Evolutionary conservation across 2,113 vertebrate species (phyloP), one percentile per base, ranked within the genome.

Genomic region (Oryzias curvinotus): DNA sequence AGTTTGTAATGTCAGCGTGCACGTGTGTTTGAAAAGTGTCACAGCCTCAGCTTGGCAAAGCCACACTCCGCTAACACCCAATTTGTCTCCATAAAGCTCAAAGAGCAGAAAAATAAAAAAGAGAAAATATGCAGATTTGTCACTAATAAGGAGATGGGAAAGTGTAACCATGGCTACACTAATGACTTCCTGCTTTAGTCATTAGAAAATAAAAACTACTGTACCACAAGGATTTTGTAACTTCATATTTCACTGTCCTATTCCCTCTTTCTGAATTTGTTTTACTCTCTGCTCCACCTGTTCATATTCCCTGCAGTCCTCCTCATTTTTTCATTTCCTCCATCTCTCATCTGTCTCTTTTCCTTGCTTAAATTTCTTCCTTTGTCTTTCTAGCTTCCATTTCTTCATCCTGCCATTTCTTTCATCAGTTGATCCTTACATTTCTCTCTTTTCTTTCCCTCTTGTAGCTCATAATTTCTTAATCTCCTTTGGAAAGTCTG

Each of bases 51-150:
- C 47, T 42, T 17, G 1, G 41, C 50, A 46, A 51, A 47, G 80
- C 36, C 46, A 71, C 81, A 48, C 68, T 72, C 46, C 3, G 15
- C 67, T 63, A 76, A 77, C 65, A 66, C 57, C 72, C 77, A 84
- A 80, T 85, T 83, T 86, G 80, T 86, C 74, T 77, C 57, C 57
- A 85, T 81, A 45, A 87, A 71, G 30, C 79, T 85, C 73, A 84
- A 75, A 83, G 81, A 84, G 83, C 79, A 71, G 71, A 85, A 17
- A 55, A 75, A 65, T 62, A 74, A 71, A 71, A 23, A 65, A 52
- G 56, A 53, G 71, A 21, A 43, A 53, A 71, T 52, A 85, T 43
- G 69, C 63, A 61, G 69, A 83, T 77, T 75, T 26, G 42, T 30
- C 50, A 17, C 73, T 68, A 80, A 77, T 83, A 64, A 82, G 45